Evolutionary conservation across 2,797 vertebrate species (phyloP), one percentile per base, ranked within the genome.

Genomic region (Glossophaga mutica): DNA sequence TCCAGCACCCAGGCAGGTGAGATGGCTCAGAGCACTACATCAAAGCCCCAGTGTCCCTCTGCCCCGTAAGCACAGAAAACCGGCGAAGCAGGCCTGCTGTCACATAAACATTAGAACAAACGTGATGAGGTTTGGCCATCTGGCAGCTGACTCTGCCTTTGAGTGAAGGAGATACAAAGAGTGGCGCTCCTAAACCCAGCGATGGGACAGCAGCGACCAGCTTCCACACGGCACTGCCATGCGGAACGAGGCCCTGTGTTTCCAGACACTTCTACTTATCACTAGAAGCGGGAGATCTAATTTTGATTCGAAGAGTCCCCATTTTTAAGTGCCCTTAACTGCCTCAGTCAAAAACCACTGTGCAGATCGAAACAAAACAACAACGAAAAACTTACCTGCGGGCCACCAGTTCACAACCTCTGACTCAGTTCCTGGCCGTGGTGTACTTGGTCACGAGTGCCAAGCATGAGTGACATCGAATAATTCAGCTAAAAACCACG

Each of bases 221-320:
- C 39, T 14, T 70, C 65, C 11, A 5, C 26, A 26, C 24, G 1
- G 6, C 3, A 21, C 55, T 21, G 46, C 15, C 34, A 73, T 10
- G 0, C 0, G 2, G 24, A 9, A n/a, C 44, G 16, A 12, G 52
- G 18, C 39, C 12, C 19, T 11, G 21, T 1, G 4, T 34, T 21
- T 34, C 71, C 67, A 59, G 21, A 52, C 9, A 52, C 3, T 82
- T 24, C 59, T 19, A 9, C 50, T 50, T 11, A 10, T 6, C 57
- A 3, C 42, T 29, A 91, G 50, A 76, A 87, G 65, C 46, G 59
- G 26, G 42, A 34, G 34, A 50, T 55, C 68, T 29, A 10, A 79
- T 34, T 73, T 34, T 67, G 26, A 78, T 6, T 7, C 7, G 8
- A 70, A 84, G 48, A 52, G 21, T 78, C 26, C 34, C 73, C 29